A percentile compares a stretch with the other conserved stretches of the same genome.
Conservation (phyloP, 2,888 invertebrate genomes). For the Gari tellinella region DNA sequence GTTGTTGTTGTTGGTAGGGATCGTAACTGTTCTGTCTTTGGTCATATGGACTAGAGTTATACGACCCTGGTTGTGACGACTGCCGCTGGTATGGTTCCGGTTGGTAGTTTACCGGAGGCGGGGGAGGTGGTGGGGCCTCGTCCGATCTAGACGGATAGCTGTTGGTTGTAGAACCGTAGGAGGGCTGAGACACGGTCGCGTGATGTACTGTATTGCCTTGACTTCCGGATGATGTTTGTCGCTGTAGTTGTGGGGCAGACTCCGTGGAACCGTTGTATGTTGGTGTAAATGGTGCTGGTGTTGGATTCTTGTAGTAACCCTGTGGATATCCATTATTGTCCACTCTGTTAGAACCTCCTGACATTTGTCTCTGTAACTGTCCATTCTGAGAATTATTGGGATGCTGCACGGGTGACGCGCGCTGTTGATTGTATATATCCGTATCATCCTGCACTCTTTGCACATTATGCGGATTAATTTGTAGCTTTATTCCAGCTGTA, state of each 20-base stretch:
- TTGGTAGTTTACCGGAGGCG: conserved; percentile 55
- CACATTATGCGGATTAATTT: conserved; percentile 46
- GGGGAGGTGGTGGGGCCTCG: conserved; percentile 51
- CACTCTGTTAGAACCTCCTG: conserved; percentile 38
- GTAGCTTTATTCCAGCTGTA: conserved; percentile 49
- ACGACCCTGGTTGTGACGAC: conserved; percentile 30
- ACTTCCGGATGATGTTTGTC: conserved; percentile 55
- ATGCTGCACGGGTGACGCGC: conserved; percentile 51
- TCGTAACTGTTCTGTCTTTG: conserved; percentile 37
- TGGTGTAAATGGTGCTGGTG: conserved; percentile 58
- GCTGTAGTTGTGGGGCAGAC: conserved; percentile 41
- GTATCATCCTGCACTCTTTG: conserved; percentile 34
- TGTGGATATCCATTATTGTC: conserved; percentile 39
- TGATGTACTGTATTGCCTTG: conserved; percentile 46
- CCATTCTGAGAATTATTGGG: conserved; percentile 27
- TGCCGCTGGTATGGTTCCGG: conserved; percentile 43
- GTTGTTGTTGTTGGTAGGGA: conserved; percentile 32
- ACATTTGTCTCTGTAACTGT: conserved; percentile 50
- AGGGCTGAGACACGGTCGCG: conserved; percentile 50
- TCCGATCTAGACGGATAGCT: conserved; percentile 32
- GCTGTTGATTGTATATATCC: conserved; percentile 39
- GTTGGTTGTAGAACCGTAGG: conserved; percentile 37
- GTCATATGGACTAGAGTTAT: conserved; percentile 38
- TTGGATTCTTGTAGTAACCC: conserved; percentile 57
- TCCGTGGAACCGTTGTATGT: conserved; percentile 28